These are phyloP conservation scores for Lacanobia wlatinum DNA, from an alignment of 2,888 invertebrate genomes.

Conservation along the genomic window DNA sequence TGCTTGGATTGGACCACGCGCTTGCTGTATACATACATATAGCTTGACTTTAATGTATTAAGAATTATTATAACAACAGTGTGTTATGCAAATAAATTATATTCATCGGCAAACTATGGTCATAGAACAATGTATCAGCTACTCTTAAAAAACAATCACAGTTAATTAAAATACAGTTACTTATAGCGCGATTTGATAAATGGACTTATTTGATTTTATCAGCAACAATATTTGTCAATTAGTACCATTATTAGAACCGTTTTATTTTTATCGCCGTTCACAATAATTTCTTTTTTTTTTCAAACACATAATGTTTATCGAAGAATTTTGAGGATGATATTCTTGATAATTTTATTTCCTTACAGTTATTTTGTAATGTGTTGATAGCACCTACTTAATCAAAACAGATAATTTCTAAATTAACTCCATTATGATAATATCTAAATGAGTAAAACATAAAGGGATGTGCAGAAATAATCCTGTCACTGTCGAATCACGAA, in stretches of 20 bases:
- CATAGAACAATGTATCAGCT: neutral
- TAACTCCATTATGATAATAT: neutral
- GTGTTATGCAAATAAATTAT: constrained; percentile 14
- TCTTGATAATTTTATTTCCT: constrained; percentile 21
- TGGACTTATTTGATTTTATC: constrained; percentile 30
- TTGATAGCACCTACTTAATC: constrained; percentile 24
- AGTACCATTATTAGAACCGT: constrained; percentile 15
- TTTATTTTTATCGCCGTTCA: constrained; percentile 28
- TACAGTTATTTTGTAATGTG: constrained; percentile 8
- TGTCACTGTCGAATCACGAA: neutral
- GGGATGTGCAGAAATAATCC: neutral
- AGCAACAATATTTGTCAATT: constrained; percentile 50
- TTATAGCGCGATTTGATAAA: neutral
- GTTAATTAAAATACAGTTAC: neutral
- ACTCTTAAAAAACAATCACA: neutral
- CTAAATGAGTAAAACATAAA: neutral
- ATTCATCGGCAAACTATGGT: neutral
- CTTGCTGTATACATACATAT: neutral
- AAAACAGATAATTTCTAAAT: constrained; percentile 27
- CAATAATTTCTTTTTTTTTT: neutral
- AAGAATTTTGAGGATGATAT: constrained; percentile 4
- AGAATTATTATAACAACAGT: neutral
- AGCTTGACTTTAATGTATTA: neutral
- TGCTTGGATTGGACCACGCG: constrained; percentile 8
- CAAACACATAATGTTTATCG: neutral